Evolutionary conservation across 1,140 invertebrate species (phyloP).

Genomic region (Eciton burchellii): DNA sequence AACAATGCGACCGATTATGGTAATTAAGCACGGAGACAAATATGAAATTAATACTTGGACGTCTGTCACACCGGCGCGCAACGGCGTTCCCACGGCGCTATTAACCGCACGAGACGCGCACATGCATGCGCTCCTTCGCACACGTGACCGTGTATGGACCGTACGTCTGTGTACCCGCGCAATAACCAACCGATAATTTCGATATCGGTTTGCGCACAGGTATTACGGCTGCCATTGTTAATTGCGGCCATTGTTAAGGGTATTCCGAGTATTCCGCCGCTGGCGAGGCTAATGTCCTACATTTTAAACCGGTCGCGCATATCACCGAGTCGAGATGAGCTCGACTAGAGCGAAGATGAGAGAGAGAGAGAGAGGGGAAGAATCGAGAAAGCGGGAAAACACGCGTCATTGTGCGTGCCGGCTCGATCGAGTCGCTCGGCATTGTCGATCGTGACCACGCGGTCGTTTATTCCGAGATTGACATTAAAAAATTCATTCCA

Average conservation of each 20-base stretch:
- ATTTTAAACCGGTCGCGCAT: conserved; percentile 48
- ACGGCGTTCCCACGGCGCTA: conserved; percentile 38
- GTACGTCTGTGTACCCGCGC: not conserved
- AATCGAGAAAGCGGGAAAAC: conserved; percentile 8
- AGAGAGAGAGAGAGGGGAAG: not conserved
- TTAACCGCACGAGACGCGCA: conserved; percentile 45
- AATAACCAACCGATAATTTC: conserved; percentile 63
- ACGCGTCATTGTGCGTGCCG: conserved; percentile 42
- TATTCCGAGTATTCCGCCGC: conserved; percentile 50
- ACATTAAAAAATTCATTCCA: conserved; percentile 35
- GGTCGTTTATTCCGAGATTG: conserved; percentile 44
- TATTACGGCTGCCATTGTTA: conserved; percentile 68
- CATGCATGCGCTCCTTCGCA: not conserved
- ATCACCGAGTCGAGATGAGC: conserved; percentile 28
- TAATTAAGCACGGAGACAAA: conserved; percentile 52
- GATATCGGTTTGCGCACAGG: conserved; percentile 52
- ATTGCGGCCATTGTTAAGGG: conserved; percentile 60
- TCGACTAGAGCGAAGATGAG: not conserved
- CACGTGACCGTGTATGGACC: not conserved
- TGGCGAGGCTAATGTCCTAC: conserved; percentile 55
- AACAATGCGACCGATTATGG: conserved; percentile 41
- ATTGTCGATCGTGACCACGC: conserved; percentile 36
- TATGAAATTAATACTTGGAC: conserved; percentile 47
- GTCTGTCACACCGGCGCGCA: conserved; percentile 27
- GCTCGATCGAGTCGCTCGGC: conserved; percentile 47